Base-by-base conservation (phyloP, 64 coral and sea anemone species). In the Porites lutea region DNA sequence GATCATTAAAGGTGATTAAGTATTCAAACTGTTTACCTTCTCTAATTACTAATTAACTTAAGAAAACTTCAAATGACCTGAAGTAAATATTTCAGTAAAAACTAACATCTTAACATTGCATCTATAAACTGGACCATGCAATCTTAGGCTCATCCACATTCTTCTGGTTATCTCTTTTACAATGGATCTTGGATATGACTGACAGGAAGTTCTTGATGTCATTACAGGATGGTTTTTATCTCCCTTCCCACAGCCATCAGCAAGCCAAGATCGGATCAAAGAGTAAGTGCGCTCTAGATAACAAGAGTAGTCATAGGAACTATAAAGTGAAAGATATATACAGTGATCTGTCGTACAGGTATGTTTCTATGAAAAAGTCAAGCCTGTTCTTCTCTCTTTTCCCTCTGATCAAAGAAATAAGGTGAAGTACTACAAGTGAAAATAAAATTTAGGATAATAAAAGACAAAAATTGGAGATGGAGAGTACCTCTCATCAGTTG, bases 41-140 rank as follows among this genome's bases (percentile, higher is more conserved):
- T 65, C 73, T 68, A 84, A 84, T 84, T 67, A 84, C 81, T 84
- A 84, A 84, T 84, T 68, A 84, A 84, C 45, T 68, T 48, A 68
- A 84, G 12, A 18, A 63, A 60, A 84, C 63, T 64, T 21, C 46
- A 84, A 84, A 52, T 84, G 62, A 84, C 46, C 45, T 52, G 13
- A 10, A 48, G 61, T 84, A 61, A 84, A 68, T 19, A 67, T 68
- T 52, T 67, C 46, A 18, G 46, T 84, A 0, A 67, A 84, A 48
- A 75, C 73, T 1, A 66, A 84, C 81, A 68, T 84, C 21, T 84
- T 16, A 68, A 84, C 44, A 68, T 68, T 46, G 2, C 5, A 52
- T 19, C 18, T 51, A 37, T 37, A 37, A 7, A 22, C 47, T 20
- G 19, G 3, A 52, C 4, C 47, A 49, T 50, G 45, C 49, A 49